Evolutionary conservation across 2,113 vertebrate genomes (phyloP).

Genomic region (Falcunculus frontatus): DNA sequence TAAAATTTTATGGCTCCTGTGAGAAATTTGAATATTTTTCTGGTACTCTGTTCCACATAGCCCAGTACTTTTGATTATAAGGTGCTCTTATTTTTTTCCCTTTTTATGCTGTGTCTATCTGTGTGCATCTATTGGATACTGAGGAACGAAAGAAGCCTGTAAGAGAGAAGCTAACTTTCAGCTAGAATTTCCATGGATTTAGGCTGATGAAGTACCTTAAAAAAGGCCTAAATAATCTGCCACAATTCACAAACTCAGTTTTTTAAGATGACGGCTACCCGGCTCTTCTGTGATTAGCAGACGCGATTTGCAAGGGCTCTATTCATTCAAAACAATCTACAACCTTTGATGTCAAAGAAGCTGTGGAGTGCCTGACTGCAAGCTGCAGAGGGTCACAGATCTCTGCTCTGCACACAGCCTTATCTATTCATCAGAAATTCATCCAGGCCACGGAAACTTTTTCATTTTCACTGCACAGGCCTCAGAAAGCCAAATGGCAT

Average conservation of each 20-base stretch:
- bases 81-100: background rate
- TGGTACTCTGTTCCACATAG: background rate
- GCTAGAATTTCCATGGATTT: background rate
- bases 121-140: background rate
- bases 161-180: background rate
- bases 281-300: constrained; percentile 23
- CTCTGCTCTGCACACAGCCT: constrained; percentile 23
- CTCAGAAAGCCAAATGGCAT: constrained; percentile 56
- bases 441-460: constrained; percentile 57
- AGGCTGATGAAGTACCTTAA: background rate
- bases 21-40: background rate
- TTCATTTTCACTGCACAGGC: constrained; percentile 45
- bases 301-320: constrained; percentile 43
- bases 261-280: background rate
- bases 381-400: constrained; percentile 52
- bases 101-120: accelerated
- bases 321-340: constrained; percentile 67
- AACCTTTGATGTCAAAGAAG: constrained; percentile 70
- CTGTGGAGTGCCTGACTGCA: constrained; percentile 25
- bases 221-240: background rate
- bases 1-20: background rate
- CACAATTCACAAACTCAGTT: background rate
- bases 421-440: constrained; percentile 70
- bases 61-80: background rate
- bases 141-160: background rate